phyloP scores from a whole-genome alignment of 2,888 invertebrate species.

The Pelosia muscerda region DNA sequence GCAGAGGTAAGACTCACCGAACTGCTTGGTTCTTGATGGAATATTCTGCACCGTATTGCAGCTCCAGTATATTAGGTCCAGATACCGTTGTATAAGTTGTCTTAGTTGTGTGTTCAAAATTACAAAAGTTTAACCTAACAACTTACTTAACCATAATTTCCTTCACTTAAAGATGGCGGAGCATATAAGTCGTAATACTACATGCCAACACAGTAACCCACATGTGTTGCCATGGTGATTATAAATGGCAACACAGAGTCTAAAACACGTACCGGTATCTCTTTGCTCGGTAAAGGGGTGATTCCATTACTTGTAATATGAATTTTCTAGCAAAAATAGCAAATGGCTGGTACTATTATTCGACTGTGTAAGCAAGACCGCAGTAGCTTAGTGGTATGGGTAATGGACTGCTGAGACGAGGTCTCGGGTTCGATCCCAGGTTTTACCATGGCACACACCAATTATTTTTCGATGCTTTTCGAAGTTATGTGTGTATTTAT shows the following conservation, averaged over 20 bases:
- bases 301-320: slow-evolving; percentile 2
- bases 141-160: neutral
- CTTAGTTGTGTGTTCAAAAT: neutral
- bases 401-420: too few relatives aligned
- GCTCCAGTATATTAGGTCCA: too few relatives aligned
- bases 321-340: neutral
- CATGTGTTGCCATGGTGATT: slow-evolving; percentile 34
- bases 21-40: too few relatives aligned
- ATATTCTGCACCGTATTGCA: too few relatives aligned
- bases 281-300: slow-evolving; percentile 6
- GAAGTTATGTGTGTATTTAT: too few relatives aligned
- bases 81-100: too few relatives aligned
- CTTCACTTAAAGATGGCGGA: slow-evolving; percentile 13
- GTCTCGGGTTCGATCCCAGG: too few relatives aligned
- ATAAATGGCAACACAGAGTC: slow-evolving; percentile 30
- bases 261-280: slow-evolving; percentile 16
- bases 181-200: slow-evolving; percentile 15
- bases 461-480: too few relatives aligned
- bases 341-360: neutral
- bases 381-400: too few relatives aligned
- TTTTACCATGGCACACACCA: too few relatives aligned
- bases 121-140: neutral
- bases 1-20: too few relatives aligned
- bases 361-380: too few relatives aligned
- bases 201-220: slow-evolving; percentile 29